These are phyloP conservation scores for Stichodactyla mertensii DNA, from an alignment of 64 coral and sea anemone genomes.

Conservation along the genomic window DNA sequence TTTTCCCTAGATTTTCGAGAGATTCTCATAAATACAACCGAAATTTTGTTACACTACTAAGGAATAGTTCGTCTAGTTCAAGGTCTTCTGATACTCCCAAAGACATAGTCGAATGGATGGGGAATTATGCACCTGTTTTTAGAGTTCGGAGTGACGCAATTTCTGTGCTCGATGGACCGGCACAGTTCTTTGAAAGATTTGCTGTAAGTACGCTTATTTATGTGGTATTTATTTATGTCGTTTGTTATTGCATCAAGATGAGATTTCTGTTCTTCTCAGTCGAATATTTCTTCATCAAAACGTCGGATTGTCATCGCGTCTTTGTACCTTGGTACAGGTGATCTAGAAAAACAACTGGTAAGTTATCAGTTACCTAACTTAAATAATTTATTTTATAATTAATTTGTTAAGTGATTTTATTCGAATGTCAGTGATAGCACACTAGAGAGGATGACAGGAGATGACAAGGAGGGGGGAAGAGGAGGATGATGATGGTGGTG, in stretches of 20 bases:
- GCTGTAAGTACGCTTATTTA: slow-evolving; percentile 31
- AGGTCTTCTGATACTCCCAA: slow-evolving; percentile 25
- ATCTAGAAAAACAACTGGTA: slow-evolving; percentile 79
- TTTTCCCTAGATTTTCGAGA: not conserved
- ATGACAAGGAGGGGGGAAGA: too few species aligned
- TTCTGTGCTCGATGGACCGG: slow-evolving; percentile 61
- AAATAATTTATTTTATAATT: not conserved
- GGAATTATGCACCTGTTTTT: slow-evolving; percentile 69
- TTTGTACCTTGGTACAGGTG: slow-evolving; percentile 82
- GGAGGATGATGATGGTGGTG: too few species aligned
- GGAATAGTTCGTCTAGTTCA: slow-evolving; percentile 9
- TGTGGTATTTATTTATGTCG: not conserved
- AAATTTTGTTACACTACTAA: slow-evolving; percentile 17
- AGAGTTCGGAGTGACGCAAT: slow-evolving; percentile 42
- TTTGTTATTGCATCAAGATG: not conserved
- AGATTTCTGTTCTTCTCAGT: slow-evolving; percentile 26
- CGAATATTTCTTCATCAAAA: slow-evolving; percentile 70
- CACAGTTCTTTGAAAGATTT: slow-evolving; percentile 53
- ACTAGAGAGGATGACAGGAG: too few species aligned
- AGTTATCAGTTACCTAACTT: not conserved
- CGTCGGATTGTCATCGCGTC: slow-evolving; percentile 78
- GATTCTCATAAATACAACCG: slow-evolving; percentile 14
- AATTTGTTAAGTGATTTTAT: too few species aligned
- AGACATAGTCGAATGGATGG: slow-evolving; percentile 74
- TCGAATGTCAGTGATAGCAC: too few species aligned